Base-by-base conservation (phyloP, 2,113 vertebrate species). In the Aplodontia rufa region DNA sequence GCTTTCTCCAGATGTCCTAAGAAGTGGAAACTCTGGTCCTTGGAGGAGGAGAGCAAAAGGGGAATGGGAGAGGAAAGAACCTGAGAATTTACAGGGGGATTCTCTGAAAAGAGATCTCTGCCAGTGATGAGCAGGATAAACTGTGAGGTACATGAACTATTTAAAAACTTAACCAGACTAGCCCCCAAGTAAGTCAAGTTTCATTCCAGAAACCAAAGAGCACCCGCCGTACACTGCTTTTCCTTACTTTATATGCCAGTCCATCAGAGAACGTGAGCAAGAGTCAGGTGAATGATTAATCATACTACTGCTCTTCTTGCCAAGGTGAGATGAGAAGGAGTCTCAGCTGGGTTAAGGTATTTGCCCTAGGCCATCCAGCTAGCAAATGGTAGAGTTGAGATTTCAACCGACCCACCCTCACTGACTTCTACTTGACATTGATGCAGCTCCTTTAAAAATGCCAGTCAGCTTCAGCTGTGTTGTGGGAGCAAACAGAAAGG, bases 41-140 rank as follows among this genome's bases (percentile, higher is more conserved):
- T 42, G 84, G 66, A 97, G 72, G 64, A 51, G 84, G 64, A 28
- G n/a, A 51, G 58, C n/a, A 72, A 79, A 91, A 94, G 90, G 66
- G 83, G 71, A 95, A 58, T 72, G 74, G 75, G 64, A 90, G 66
- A 95, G 96, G 97, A 93, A 97, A 37, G 24, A 60, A 26, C 24
- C 94, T 92, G 90, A 92, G 60, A 96, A 92, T 96, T 95, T 93
- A 53, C 3, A 40, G 66, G 92, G 89, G 82, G 78, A 95, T 93
- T 95, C 93, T 93, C 74, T 90, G 75, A 95, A 79, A 82, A 45
- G 42, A 84, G 95, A 79, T 92, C 96, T 95, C 90, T 95, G 87
- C 80, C 58, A 55, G 35, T 60, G 69, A 10, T 78, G 58, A 93
- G 42, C 79, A 97, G 68, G 87, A 75, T 75, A 55, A 51, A 51